Percentiles rank a stretch among this genome's conserved stretches.
These are phyloP conservation scores for silkworm (Bombyx mori) DNA, from an alignment of 1,140 invertebrate species.

Conservation along the genomic window ASM3026992v2 NC_085124.1:6985001-6985500, in stretches of 20 bases:
- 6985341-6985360: constrained; percentile 8
- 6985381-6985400: no score
- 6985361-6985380: no score
- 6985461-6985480: no score
- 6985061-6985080: neutral
- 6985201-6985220: constrained; percentile 62
- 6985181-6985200: constrained; percentile 54
- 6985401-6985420: no score
- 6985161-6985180: constrained; percentile 64
- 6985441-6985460: no score
- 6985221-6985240: constrained; percentile 64
- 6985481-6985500: no score
- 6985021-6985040: no score
- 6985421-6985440: no score
- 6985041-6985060: no score
- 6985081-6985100: constrained; percentile 29
- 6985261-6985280: constrained; percentile 66
- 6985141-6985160: constrained; percentile 51
- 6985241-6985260: constrained; percentile 66
- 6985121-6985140: constrained; percentile 39
- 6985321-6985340: constrained; percentile 20
- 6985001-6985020: no score
- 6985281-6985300: constrained; percentile 61
- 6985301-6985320: constrained; percentile 53
- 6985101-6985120: constrained; percentile 36